These are phyloP conservation scores for Horisme vitalbata DNA, from an alignment of 2,888 invertebrate genomes.

Conservation along the genomic window DNA sequence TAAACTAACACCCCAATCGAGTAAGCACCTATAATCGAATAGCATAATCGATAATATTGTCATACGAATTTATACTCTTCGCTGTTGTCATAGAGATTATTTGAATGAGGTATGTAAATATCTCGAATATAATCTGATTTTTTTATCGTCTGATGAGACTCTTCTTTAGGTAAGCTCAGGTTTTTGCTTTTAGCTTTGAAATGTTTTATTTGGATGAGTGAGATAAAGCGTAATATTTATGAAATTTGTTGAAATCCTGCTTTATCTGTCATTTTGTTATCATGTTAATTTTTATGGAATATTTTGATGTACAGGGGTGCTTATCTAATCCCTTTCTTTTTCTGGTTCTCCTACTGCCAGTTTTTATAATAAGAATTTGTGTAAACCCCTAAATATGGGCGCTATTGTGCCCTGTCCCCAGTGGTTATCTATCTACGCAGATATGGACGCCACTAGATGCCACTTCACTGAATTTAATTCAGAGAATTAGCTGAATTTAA, in stretches of 20 bases:
- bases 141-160: slow-evolving; percentile 45
- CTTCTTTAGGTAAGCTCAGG: slow-evolving; percentile 48
- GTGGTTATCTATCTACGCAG: too few relatives aligned
- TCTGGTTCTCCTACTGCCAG: too few relatives aligned
- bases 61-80: slow-evolving; percentile 17
- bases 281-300: not conserved
- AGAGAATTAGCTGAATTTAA: too few relatives aligned
- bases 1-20: slow-evolving; percentile 32
- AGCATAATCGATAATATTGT: slow-evolving; percentile 2
- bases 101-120: not conserved
- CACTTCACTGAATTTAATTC: too few relatives aligned
- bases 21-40: slow-evolving; percentile 18
- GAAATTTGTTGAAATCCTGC: not conserved
- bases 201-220: slow-evolving; percentile 31
- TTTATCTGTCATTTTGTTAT: slow-evolving; percentile 7
- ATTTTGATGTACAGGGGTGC: too few relatives aligned
- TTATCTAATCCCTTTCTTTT: too few relatives aligned
- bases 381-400: too few relatives aligned
- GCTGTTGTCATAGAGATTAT: slow-evolving; percentile 2
- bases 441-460: too few relatives aligned
- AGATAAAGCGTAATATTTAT: slow-evolving; percentile 16
- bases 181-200: slow-evolving; percentile 52
- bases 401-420: too few relatives aligned
- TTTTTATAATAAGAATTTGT: too few relatives aligned
- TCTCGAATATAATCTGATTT: slow-evolving; percentile 46